A percentile compares a stretch with the other conserved stretches of the same genome.
Evolutionary conservation across 2,797 vertebrate genomes (phyloP).

Genomic region (Atherinosoma microstoma): DNA sequence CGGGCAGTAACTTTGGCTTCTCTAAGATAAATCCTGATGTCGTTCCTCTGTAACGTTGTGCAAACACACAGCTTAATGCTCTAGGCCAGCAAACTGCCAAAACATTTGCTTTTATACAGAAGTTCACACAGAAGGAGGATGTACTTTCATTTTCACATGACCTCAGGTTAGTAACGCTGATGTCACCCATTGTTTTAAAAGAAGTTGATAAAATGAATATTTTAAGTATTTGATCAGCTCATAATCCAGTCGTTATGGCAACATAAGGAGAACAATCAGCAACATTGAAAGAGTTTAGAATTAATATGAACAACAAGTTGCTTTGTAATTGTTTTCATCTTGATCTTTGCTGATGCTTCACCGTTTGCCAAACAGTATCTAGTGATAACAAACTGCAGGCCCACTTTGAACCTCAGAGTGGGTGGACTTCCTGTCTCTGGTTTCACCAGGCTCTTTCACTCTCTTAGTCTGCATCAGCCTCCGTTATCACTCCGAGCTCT

Average conservation of each 20-base stretch:
- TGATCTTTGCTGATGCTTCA: slow-evolving; percentile 36
- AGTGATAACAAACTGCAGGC: slow-evolving; percentile 58
- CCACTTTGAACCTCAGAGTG: slow-evolving; percentile 58
- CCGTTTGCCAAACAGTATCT: slow-evolving; percentile 46
- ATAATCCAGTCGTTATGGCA: background rate
- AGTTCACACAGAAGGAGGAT: too few relatives aligned
- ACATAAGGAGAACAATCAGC: background rate
- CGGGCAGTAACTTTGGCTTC: background rate
- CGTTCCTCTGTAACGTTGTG: too few relatives aligned
- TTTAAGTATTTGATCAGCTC: too few relatives aligned
- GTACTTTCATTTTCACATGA: too few relatives aligned
- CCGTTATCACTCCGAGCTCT: slow-evolving; percentile 65
- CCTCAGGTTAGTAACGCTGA: too few relatives aligned
- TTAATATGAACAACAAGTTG: background rate
- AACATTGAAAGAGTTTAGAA: background rate
- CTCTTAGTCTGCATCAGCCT: slow-evolving; percentile 42
- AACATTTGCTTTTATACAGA: too few relatives aligned
- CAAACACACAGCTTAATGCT: too few relatives aligned
- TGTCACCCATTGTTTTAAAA: too few relatives aligned
- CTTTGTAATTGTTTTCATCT: slow-evolving; percentile 32
- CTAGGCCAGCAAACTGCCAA: too few relatives aligned
- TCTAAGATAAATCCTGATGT: background rate
- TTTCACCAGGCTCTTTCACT: slow-evolving; percentile 47
- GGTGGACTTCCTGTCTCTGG: slow-evolving; percentile 77
- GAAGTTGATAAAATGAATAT: too few relatives aligned